phyloP scores from a whole-genome alignment of 2,797 vertebrate genomes.

The Acrossocheilus wenchowensis region DNA sequence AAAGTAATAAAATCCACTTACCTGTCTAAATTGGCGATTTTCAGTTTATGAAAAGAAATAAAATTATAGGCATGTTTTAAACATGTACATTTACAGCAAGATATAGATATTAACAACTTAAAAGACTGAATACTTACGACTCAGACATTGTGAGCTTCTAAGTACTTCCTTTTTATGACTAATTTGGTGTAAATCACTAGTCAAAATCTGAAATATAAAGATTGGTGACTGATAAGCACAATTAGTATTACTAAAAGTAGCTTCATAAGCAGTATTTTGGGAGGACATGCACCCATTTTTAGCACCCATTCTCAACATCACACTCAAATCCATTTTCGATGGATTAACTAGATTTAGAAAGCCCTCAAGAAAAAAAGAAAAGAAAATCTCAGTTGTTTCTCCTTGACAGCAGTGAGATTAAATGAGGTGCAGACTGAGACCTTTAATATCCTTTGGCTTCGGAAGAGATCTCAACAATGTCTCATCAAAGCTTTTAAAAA shows the following conservation, averaged over 20 bases:
- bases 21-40: conserved; percentile 60
- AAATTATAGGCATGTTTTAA: neutral
- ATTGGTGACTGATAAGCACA: neutral
- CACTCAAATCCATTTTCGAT: neutral
- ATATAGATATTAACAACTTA: conserved; percentile 1
- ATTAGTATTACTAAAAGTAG: neutral
- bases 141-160: conserved; percentile 71
- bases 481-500: neutral
- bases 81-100: neutral
- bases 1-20: conserved; percentile 56
- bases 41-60: conserved; percentile 30
- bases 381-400: neutral
- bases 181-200: conserved; percentile 9
- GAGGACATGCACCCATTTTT: too few relatives aligned
- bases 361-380: neutral
- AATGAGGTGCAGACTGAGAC: neutral
- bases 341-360: neutral
- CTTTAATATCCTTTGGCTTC: neutral
- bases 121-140: conserved; percentile 67
- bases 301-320: neutral
- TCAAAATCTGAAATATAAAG: conserved; percentile 15
- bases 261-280: neutral
- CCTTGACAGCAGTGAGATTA: neutral
- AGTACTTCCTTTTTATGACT: neutral
- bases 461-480: neutral